A percentile compares a stretch with the other conserved stretches of the same genome.
Conservation (phyloP, 2,113 vertebrate species). For the Centropus unirufus region DNA sequence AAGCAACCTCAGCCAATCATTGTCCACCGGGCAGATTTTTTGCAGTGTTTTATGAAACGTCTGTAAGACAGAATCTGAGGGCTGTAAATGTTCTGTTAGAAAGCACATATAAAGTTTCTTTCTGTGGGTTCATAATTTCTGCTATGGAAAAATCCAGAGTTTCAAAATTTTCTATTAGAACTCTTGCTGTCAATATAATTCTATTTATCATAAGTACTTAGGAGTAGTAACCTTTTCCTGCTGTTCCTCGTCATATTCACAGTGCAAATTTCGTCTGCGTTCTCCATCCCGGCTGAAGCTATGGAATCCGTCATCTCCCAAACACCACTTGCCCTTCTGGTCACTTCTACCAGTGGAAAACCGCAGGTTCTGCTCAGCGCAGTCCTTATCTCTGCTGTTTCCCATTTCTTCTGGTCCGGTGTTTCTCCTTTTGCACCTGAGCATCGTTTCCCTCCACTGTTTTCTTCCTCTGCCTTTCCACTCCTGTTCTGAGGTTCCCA, state of each 20-base stretch:
- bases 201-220: neutral
- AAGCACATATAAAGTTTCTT: neutral
- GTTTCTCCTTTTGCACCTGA: neutral
- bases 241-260: neutral
- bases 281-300: no score
- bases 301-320: no score
- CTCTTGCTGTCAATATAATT: neutral
- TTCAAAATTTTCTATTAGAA: neutral
- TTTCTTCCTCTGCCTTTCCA: neutral
- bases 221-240: neutral
- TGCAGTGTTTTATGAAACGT: neutral
- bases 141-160: fast-evolving
- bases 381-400: neutral
- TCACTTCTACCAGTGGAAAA: no score
- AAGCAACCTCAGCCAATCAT: neutral
- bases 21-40: neutral
- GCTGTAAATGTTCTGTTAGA: neutral
- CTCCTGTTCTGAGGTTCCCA: neutral
- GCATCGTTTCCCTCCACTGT: neutral
- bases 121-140: neutral
- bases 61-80: neutral
- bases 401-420: neutral
- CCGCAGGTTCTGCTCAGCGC: neutral
- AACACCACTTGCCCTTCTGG: no score
- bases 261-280: neutral